Conservation (phyloP, 2,797 vertebrate species). For the Valencia hispanica region DNA sequence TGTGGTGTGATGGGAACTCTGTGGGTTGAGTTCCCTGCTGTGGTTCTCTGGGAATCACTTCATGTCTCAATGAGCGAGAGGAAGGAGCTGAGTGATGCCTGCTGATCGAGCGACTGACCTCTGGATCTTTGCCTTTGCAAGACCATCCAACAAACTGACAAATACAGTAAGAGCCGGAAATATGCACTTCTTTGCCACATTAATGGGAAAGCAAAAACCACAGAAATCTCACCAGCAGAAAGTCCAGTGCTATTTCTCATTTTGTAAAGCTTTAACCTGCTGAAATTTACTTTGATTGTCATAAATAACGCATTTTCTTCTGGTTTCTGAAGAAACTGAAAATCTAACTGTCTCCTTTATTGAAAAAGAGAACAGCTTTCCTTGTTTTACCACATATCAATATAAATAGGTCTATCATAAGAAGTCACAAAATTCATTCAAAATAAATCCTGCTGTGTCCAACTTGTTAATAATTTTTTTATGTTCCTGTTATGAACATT, state of each 20-base stretch:
- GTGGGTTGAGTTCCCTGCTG: slow-evolving; percentile 32
- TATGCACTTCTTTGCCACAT: not conserved
- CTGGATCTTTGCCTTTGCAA: slow-evolving; percentile 42
- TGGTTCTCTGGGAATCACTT: slow-evolving; percentile 54
- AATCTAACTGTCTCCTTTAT: not conserved
- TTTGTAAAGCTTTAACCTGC: not conserved
- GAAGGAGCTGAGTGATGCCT: slow-evolving; percentile 45
- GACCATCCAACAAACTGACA: not conserved
- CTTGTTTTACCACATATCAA: not conserved
- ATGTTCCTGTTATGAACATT: too few relatives aligned
- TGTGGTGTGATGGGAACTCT: slow-evolving; percentile 17
- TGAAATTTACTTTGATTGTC: not conserved
- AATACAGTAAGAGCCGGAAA: slow-evolving; percentile 5
- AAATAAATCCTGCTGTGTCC: too few relatives aligned
- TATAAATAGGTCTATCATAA: not conserved
- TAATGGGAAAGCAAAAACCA: not conserved
- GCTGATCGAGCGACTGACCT: slow-evolving; percentile 45
- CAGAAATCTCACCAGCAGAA: not conserved
- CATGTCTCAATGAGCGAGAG: slow-evolving; percentile 43
- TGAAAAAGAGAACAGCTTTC: not conserved
- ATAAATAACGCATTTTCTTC: not conserved
- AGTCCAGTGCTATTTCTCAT: not conserved
- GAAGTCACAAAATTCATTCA: too few relatives aligned
- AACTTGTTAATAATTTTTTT: too few relatives aligned
- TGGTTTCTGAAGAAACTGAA: not conserved